These are phyloP conservation scores for Psilopogon haemacephalus DNA, from an alignment of 2,113 vertebrate species.

Conservation along the genomic window DNA sequence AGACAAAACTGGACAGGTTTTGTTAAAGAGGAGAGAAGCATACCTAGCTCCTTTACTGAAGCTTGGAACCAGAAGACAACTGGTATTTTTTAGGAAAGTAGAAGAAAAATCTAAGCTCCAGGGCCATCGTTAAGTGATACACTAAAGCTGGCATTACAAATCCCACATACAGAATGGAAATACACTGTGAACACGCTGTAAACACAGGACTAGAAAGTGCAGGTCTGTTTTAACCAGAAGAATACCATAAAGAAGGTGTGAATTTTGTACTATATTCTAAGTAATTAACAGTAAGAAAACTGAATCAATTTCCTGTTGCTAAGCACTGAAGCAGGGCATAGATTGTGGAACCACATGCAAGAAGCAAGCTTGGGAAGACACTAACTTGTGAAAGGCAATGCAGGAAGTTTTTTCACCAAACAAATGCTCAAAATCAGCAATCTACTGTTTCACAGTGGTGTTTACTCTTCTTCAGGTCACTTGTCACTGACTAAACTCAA, in stretches of 20 bases:
- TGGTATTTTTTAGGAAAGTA: not conserved
- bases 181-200: not conserved
- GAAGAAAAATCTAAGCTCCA: not conserved
- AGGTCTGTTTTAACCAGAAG: not conserved
- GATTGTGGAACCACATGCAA: not conserved
- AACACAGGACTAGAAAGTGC: not conserved
- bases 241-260: not conserved
- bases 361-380: not conserved
- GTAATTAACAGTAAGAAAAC: not conserved
- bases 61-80: not conserved
- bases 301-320: not conserved
- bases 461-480: not conserved
- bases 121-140: not conserved
- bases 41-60: not conserved
- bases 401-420: not conserved
- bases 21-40: not conserved
- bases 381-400: not conserved
- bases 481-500: not conserved
- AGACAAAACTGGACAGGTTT: not conserved
- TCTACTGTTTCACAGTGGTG: not conserved
- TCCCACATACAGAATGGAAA: not conserved
- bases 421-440: not conserved
- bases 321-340: not conserved
- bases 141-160: not conserved
- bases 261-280: not conserved